These are phyloP conservation scores for Spilarctia lutea DNA, from an alignment of 2,888 invertebrate species.

Conservation along the genomic window DNA sequence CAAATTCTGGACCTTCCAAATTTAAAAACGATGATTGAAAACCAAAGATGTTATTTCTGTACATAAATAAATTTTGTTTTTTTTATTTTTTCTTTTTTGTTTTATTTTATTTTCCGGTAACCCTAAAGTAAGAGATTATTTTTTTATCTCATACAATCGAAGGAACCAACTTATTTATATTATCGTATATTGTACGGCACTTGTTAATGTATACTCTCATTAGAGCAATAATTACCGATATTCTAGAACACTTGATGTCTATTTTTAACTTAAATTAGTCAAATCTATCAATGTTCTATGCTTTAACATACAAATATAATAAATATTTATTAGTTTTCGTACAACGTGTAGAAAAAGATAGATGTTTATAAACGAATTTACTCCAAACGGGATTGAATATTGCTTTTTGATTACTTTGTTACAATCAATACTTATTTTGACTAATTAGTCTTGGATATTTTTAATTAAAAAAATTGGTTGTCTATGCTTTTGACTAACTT, in stretches of 20 bases:
- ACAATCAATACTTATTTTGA: background rate
- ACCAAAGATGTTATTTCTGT: slow-evolving; percentile 71
- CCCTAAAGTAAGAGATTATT: slow-evolving; percentile 43
- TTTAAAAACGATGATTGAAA: slow-evolving; percentile 35
- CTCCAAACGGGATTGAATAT: slow-evolving; percentile 11
- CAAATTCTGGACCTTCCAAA: slow-evolving; percentile 51
- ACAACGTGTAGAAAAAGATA: slow-evolving; percentile 43
- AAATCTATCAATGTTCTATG: slow-evolving; percentile 71
- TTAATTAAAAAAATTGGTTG: background rate
- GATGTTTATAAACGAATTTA: slow-evolving; percentile 16
- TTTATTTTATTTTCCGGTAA: slow-evolving; percentile 52
- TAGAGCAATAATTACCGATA: slow-evolving; percentile 81
- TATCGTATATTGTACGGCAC: slow-evolving; percentile 56
- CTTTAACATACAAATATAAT: slow-evolving; percentile 60
- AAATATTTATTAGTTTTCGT: slow-evolving; percentile 46
- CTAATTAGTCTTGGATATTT: background rate
- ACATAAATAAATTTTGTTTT: slow-evolving; percentile 73
- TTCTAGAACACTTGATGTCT: slow-evolving; percentile 77
- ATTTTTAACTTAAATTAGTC: slow-evolving; percentile 71
- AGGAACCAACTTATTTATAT: slow-evolving; percentile 72
- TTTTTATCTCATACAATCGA: slow-evolving; percentile 47
- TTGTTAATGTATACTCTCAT: slow-evolving; percentile 76
- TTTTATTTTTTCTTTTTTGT: slow-evolving; percentile 53
- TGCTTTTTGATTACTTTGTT: background rate
- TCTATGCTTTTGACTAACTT: background rate